These are phyloP conservation scores for Leptopilina boulardi DNA, from an alignment of 1,140 invertebrate species.

Conservation along the genomic window DNA sequence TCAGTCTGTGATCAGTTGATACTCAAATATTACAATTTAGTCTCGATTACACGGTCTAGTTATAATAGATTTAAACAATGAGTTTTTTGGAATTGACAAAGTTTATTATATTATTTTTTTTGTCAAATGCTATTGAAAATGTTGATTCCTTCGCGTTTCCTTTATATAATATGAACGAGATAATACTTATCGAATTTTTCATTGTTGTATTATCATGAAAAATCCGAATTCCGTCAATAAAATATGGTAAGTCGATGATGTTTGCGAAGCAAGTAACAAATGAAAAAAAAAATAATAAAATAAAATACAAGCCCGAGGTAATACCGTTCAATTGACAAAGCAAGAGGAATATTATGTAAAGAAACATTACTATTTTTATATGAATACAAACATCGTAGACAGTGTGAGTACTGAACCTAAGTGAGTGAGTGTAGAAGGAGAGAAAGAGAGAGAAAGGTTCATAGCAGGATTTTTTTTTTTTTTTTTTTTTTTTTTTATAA, in stretches of 20 bases:
- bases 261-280: constrained; percentile 60
- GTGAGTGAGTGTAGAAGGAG: constrained; percentile 52
- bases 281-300: neutral
- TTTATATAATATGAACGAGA: neutral
- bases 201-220: neutral
- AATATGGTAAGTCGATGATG: neutral
- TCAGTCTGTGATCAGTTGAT: constrained; percentile 30
- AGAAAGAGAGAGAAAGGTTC: constrained; percentile 33
- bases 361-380: constrained; percentile 71
- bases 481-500: neutral
- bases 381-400: constrained; percentile 62
- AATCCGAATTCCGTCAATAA: constrained; percentile 18
- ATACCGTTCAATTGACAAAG: constrained; percentile 48
- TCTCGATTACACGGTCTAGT: neutral
- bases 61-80: neutral
- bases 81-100: neutral
- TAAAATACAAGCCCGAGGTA: constrained; percentile 35
- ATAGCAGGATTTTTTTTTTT: constrained; percentile 25
- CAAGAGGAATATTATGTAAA: constrained; percentile 59
- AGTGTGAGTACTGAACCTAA: constrained; percentile 72
- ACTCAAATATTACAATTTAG: constrained; percentile 23
- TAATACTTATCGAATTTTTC: neutral
- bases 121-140: neutral
- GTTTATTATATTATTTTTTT: neutral
- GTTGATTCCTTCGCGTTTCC: neutral